Evolutionary conservation across 2,113 vertebrate genomes (phyloP).

Genomic region (Cyanistes caeruleus): DNA sequence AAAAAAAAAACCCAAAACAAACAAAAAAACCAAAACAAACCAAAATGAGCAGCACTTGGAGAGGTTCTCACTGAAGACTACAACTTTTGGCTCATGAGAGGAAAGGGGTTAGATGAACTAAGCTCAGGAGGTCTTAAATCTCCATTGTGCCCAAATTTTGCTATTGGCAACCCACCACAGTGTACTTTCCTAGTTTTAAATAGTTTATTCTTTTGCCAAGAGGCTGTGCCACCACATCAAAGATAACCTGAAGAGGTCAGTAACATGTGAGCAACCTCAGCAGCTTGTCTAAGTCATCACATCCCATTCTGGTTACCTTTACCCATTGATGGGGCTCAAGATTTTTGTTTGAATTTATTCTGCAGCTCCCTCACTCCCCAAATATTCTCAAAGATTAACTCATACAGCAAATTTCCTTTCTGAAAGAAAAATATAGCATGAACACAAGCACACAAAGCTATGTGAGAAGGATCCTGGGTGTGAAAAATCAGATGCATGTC

Average conservation of each 20-base stretch:
- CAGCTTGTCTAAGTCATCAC: background rate
- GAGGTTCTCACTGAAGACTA: background rate
- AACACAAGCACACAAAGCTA: background rate
- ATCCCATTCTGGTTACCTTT: background rate
- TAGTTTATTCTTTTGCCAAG: background rate
- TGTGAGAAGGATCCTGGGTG: background rate
- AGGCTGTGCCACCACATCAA: background rate
- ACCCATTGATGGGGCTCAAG: background rate
- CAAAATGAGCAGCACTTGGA: background rate
- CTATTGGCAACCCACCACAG: background rate
- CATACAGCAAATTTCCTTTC: background rate
- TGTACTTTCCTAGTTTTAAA: background rate
- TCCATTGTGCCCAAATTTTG: background rate
- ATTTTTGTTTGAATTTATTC: background rate
- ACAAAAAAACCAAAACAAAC: background rate
- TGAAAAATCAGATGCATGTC: background rate
- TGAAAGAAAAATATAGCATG: background rate
- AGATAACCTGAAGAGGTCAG: background rate
- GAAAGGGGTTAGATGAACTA: background rate
- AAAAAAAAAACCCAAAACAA: background rate
- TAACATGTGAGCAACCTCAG: background rate
- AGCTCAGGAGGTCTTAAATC: background rate
- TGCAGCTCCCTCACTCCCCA: background rate
- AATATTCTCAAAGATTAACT: background rate
- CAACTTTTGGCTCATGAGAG: background rate